Evolutionary conservation across 2,888 invertebrate genomes (phyloP).

Genomic region (Heliconius hortense): DNA sequence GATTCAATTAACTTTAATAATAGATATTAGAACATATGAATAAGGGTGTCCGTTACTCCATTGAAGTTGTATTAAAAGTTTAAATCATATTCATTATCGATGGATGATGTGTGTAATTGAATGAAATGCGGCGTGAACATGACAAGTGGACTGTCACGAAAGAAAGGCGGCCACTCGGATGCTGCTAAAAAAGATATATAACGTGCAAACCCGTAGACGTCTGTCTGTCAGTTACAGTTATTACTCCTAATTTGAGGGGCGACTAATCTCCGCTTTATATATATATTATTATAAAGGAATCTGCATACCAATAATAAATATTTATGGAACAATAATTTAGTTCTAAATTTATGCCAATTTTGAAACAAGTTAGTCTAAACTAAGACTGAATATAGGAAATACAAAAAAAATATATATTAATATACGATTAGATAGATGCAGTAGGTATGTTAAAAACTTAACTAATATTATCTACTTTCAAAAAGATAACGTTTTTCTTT

Average conservation of each 20-base stretch:
- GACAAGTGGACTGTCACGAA: constrained; percentile 74
- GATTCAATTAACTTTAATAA: background rate
- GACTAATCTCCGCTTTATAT: background rate
- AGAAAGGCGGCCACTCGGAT: constrained; percentile 65
- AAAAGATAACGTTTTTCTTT: background rate
- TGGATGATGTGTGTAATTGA: constrained; percentile 29
- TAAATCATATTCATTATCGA: constrained; percentile 23
- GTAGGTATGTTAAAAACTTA: background rate
- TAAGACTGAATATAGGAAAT: too few relatives aligned
- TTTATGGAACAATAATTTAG: too few relatives aligned
- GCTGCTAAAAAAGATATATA: constrained; percentile 37
- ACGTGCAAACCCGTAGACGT: constrained; percentile 8
- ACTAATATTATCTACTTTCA: background rate
- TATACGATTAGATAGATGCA: too few relatives aligned
- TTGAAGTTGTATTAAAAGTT: constrained; percentile 3
- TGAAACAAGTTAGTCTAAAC: too few relatives aligned
- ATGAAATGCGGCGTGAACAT: constrained; percentile 52
- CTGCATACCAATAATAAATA: background rate
- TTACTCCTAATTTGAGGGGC: background rate
- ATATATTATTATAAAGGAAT: background rate
- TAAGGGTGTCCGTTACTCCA: constrained; percentile 1
- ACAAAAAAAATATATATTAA: too few relatives aligned
- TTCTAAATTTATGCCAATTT: too few relatives aligned
- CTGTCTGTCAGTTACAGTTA: background rate
- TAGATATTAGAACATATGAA: background rate